phyloP scores from a whole-genome alignment of 2,888 invertebrate species.

The Andrena marginata region DNA sequence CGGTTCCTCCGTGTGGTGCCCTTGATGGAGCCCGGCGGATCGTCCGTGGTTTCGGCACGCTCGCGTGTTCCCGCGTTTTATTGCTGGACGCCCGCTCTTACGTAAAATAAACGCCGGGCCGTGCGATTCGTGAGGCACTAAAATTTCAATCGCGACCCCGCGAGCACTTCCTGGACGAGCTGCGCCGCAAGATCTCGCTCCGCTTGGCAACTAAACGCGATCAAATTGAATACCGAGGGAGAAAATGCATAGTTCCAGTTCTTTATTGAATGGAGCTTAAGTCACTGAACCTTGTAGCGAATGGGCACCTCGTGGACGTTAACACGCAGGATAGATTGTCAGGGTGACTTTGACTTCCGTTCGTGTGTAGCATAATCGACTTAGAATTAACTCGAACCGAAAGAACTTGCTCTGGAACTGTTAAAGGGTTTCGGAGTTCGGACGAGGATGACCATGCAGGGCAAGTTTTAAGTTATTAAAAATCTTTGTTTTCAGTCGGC shows the following conservation, averaged over 20 bases:
- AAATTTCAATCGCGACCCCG: conserved; percentile 34
- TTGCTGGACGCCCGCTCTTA: conserved; percentile 4
- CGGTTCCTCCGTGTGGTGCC: conserved; percentile 31
- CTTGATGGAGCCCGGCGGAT: conserved; percentile 11
- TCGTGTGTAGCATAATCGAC: too few relatives aligned
- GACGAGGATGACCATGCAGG: too few relatives aligned
- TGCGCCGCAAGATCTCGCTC: neutral
- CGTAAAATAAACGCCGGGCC: conserved; percentile 17
- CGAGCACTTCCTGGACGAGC: conserved; percentile 18
- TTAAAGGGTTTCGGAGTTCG: too few relatives aligned
- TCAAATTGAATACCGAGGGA: too few relatives aligned
- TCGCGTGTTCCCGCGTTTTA: conserved; percentile 39
- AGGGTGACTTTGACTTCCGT: neutral
- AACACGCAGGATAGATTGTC: neutral
- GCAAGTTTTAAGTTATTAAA: too few relatives aligned
- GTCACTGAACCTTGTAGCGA: neutral
- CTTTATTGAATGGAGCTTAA: neutral
- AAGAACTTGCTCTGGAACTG: too few relatives aligned
- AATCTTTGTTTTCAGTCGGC: neutral
- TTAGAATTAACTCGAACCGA: too few relatives aligned
- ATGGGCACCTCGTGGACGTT: neutral
- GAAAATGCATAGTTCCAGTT: neutral
- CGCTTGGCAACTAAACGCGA: conserved; percentile 10
- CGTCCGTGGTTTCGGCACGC: conserved; percentile 22
- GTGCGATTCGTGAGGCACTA: neutral